phyloP scores from a whole-genome alignment of 1,140 invertebrate species.

The Helicoverpa armigera region DNA sequence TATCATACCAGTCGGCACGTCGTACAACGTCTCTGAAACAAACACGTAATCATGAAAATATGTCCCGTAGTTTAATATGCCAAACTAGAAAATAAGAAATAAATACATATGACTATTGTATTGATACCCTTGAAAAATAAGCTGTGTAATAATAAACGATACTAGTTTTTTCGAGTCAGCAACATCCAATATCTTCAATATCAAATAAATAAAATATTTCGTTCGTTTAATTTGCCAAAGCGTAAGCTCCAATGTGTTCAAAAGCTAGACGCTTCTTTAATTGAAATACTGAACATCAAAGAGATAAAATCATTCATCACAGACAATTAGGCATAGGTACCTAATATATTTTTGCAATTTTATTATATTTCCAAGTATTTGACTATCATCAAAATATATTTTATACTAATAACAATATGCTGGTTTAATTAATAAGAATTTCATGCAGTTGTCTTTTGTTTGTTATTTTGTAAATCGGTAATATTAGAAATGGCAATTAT shows the following conservation, averaged over 20 bases:
- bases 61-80: not conserved
- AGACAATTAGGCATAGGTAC: not conserved
- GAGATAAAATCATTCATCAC: not conserved
- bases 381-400: slow-evolving; percentile 12
- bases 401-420: not conserved
- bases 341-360: not conserved
- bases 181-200: not conserved
- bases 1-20: slow-evolving; percentile 91
- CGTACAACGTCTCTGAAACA: slow-evolving; percentile 87
- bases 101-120: not conserved
- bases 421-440: slow-evolving; percentile 12
- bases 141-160: not conserved
- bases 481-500: not conserved
- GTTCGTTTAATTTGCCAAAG: not conserved
- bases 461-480: not conserved
- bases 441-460: not conserved
- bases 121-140: not conserved
- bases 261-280: slow-evolving; percentile 2
- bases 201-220: not conserved
- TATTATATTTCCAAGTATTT: not conserved
- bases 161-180: not conserved
- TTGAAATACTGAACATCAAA: slow-evolving; percentile 23
- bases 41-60: slow-evolving; percentile 20
- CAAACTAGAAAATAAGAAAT: not conserved
- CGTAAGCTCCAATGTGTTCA: not conserved